These are phyloP conservation scores for Halichondria panicea DNA, from an alignment of 37 sponge, comb jelly and placozoan species.

Conservation along the genomic window DNA sequence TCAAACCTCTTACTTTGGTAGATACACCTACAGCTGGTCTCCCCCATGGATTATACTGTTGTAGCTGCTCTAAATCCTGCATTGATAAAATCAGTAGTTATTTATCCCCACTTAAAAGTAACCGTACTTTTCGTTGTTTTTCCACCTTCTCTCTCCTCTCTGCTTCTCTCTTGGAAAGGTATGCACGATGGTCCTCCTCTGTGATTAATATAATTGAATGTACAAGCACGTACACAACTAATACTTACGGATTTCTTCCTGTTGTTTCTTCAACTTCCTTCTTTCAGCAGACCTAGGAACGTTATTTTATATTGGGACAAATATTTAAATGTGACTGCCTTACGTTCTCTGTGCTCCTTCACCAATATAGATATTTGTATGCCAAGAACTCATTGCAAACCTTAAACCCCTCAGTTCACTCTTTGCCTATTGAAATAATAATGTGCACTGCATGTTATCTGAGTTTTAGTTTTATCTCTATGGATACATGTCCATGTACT, in stretches of 20 bases:
- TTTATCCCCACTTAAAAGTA: not conserved
- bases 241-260: slow-evolving; percentile 13
- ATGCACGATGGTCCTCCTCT: not conserved
- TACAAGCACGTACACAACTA: not conserved
- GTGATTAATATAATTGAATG: not conserved
- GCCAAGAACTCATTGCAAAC: too few relatives aligned
- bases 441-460: too few relatives aligned
- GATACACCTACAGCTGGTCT: slow-evolving; percentile 39
- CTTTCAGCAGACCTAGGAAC: slow-evolving; percentile 6
- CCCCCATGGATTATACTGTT: slow-evolving; percentile 65
- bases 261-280: slow-evolving; percentile 3
- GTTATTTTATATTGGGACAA: too few relatives aligned
- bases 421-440: too few relatives aligned
- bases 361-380: too few relatives aligned
- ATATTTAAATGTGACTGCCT: too few relatives aligned
- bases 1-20: slow-evolving; percentile 29
- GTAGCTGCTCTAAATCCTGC: slow-evolving; percentile 57
- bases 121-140: slow-evolving; percentile 37
- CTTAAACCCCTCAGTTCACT: too few relatives aligned
- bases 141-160: slow-evolving; percentile 8
- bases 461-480: too few relatives aligned
- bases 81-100: not conserved
- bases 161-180: slow-evolving; percentile 9
- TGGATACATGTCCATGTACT: too few relatives aligned
- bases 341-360: too few relatives aligned